Base-by-base conservation (phyloP, 2,797 vertebrate species). In the Poeciliopsis turneri region DNA sequence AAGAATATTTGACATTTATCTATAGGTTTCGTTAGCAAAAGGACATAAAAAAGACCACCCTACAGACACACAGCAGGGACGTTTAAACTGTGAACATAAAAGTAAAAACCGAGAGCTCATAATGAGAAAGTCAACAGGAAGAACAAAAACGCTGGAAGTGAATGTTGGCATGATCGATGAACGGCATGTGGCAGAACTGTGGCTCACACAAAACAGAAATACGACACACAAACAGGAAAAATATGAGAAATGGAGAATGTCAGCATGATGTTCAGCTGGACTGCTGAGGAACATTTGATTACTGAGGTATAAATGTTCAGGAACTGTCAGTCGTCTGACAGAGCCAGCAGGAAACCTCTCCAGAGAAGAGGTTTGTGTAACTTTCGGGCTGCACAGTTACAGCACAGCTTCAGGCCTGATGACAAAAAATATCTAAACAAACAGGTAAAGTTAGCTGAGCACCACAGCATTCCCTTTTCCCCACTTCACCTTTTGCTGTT, bases 301-400 rank as follows among this genome's bases (percentile, higher is more conserved):
- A 80, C 81, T 93, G 94, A 96, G 94, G 94, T 95, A 95, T 91
- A 82, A 79, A 73, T 84, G 90, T 87, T 78, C 87, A 68, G 85
- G 47, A 87, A 76, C 68, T 5, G 78, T 76, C 82, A 82, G 47
- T 85, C 82, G 79, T 76, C 61, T 78, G 79, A 57, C 49, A 72
- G 77, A 61, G 69, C n/a, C 20, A 33, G 45, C 12, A 69, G 75
- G 80, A 88, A 89, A 69, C 66, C 80, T 88, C 79, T 71, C 78
- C 28, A 84, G 86, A 71, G 88, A 74, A 86, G 90, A 90, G 87
- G 86, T 88, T 78, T 81, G 85, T 84, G 89, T 59, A 84, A 85
- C 55, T 82, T 82, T 88, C 7, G 61, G 75, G 74, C 71, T 70
- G 51, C 47, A 11, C 79, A 57, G 18, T 80, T 82, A 59, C 28